These are phyloP conservation scores for Enteromius trimaculatus DNA, from an alignment of 2,797 vertebrate species.

Conservation along the genomic window DNA sequence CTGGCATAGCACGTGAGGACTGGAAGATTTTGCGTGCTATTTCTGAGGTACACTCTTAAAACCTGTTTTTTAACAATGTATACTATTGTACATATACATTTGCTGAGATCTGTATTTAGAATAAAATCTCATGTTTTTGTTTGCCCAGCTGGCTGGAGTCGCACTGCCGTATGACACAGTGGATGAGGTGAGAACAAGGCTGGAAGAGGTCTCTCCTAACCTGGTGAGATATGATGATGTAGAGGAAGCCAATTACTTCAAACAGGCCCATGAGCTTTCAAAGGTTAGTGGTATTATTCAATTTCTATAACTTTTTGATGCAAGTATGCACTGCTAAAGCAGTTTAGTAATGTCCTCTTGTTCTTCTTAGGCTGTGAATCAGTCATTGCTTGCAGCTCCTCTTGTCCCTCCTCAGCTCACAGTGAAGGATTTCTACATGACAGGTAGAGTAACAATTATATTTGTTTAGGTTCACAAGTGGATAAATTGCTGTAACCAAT, in stretches of 20 bases:
- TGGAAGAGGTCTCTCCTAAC: constrained; percentile 93
- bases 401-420: constrained; percentile 92
- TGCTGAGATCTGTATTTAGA: neutral
- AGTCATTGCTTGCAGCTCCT: constrained; percentile 86
- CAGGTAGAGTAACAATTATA: constrained; percentile 76
- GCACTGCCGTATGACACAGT: constrained; percentile 89
- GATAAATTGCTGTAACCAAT: neutral
- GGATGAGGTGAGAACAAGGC: constrained; percentile 84
- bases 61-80: neutral
- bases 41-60: constrained; percentile 83
- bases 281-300: constrained; percentile 73
- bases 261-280: constrained; percentile 89
- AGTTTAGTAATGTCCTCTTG: neutral
- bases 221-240: constrained; percentile 93
- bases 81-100: neutral
- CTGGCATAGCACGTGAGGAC: constrained; percentile 94
- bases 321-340: neutral
- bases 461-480: neutral
- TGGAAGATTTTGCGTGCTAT: constrained; percentile 95
- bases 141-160: constrained; percentile 84
- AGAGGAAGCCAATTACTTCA: constrained; percentile 96
- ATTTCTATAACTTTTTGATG: neutral
- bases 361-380: constrained; percentile 82
- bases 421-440: constrained; percentile 98
- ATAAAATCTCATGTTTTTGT: neutral